Percentiles rank a stretch among this genome's conserved stretches.
phyloP scores from a whole-genome alignment of 2,888 invertebrate genomes.

The Netelia inedita region DNA sequence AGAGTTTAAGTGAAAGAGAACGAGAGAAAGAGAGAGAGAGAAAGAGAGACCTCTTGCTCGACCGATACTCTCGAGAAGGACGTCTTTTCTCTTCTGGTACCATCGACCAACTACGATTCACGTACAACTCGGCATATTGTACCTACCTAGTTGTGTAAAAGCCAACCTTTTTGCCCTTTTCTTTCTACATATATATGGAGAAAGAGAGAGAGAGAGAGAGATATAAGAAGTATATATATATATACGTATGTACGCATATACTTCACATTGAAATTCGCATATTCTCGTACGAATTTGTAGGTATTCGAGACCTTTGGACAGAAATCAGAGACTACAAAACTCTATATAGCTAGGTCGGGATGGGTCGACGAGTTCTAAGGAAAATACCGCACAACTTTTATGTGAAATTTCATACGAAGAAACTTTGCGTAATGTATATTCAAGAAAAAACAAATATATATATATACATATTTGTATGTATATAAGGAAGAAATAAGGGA shows the following conservation, averaged over 20 bases:
- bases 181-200: neutral
- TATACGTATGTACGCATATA: neutral
- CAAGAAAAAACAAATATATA: neutral
- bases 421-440: conserved; percentile 17
- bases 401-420: conserved; percentile 24
- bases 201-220: neutral
- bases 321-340: conserved; percentile 56
- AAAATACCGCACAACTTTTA: conserved; percentile 46
- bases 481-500: neutral
- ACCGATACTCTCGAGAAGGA: conserved; percentile 32
- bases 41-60: conserved; percentile 18
- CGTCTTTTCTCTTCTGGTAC: conserved; percentile 41
- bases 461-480: neutral
- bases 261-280: conserved; percentile 51
- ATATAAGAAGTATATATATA: conserved; percentile 2
- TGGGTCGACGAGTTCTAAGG: conserved; percentile 8
- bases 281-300: conserved; percentile 54
- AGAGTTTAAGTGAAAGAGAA: conserved; percentile 25
- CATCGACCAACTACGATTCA: conserved; percentile 46
- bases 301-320: conserved; percentile 32
- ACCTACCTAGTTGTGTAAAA: conserved; percentile 20
- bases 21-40: neutral
- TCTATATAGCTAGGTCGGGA: conserved; percentile 16
- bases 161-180: neutral
- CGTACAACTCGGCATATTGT: conserved; percentile 10